A percentile compares a stretch with the other conserved stretches of the same genome.
Conservation (phyloP, 2,113 vertebrate species). For the Brachyhypopomus occidentalis region DNA sequence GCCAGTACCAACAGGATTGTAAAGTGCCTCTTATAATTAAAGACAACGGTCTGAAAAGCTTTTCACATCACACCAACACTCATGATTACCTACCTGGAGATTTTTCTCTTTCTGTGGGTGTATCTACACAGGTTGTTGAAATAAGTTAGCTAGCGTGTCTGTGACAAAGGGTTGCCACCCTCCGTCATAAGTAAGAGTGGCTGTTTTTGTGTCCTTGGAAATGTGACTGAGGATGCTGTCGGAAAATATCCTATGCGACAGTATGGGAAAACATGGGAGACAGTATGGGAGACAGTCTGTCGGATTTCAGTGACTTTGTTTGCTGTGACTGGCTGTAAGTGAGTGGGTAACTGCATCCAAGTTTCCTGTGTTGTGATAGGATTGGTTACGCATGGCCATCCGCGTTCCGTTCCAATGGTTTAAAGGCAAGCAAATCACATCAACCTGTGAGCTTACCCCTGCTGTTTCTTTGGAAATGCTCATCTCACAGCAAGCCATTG, state of each 20-base stretch:
- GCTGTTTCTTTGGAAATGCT: background rate
- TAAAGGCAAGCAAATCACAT: background rate
- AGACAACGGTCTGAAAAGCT: background rate
- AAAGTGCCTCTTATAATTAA: no score
- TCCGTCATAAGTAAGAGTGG: background rate
- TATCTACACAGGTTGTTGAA: slow-evolving; percentile 17
- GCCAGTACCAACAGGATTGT: no score
- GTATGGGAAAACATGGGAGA: no score
- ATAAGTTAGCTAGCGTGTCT: slow-evolving; percentile 19
- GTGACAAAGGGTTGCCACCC: background rate
- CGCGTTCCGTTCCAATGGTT: background rate
- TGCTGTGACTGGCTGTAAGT: background rate
- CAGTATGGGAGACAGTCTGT: no score
- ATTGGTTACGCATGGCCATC: background rate
- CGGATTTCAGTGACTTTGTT: background rate
- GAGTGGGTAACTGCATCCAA: background rate
- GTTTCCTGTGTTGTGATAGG: background rate
- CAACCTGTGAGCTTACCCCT: background rate
- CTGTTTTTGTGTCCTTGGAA: background rate
- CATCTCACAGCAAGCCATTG: background rate
- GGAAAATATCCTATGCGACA: background rate
- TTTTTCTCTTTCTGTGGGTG: no score
- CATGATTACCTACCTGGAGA: no score
- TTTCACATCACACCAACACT: background rate
- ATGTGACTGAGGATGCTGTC: background rate